Evolutionary conservation across 2,113 vertebrate genomes (phyloP).

Genomic region (Cyanistes caeruleus): DNA sequence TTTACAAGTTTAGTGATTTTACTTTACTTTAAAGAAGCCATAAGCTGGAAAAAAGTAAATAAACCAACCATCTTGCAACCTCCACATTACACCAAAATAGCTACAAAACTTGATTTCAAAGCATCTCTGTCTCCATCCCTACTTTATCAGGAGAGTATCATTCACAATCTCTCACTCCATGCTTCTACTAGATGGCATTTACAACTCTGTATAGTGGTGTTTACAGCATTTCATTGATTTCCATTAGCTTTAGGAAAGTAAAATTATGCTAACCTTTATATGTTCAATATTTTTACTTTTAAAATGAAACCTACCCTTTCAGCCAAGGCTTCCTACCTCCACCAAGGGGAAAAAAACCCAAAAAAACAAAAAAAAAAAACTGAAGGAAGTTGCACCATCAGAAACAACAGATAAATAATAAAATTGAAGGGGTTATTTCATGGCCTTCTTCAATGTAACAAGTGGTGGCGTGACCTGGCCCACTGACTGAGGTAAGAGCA

Average conservation of each 20-base stretch:
- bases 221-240: neutral
- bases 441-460: neutral
- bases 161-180: neutral
- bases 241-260: neutral
- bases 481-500: neutral
- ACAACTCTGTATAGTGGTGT: neutral
- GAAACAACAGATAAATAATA: neutral
- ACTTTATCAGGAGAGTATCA: neutral
- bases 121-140: neutral
- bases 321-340: neutral
- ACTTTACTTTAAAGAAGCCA: neutral
- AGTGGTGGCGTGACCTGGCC: neutral
- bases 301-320: neutral
- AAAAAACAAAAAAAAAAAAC: neutral
- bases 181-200: neutral
- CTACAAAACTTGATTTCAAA: neutral
- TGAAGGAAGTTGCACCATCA: neutral
- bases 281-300: neutral
- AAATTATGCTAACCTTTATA: neutral
- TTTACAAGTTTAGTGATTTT: neutral
- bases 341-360: neutral
- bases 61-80: rapidly evolving
- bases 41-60: neutral
- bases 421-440: neutral
- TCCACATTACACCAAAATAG: neutral